These are phyloP conservation scores for Saguinus imperator DNA, from an alignment of 2,113 vertebrate genomes.

Conservation along the genomic window DNA sequence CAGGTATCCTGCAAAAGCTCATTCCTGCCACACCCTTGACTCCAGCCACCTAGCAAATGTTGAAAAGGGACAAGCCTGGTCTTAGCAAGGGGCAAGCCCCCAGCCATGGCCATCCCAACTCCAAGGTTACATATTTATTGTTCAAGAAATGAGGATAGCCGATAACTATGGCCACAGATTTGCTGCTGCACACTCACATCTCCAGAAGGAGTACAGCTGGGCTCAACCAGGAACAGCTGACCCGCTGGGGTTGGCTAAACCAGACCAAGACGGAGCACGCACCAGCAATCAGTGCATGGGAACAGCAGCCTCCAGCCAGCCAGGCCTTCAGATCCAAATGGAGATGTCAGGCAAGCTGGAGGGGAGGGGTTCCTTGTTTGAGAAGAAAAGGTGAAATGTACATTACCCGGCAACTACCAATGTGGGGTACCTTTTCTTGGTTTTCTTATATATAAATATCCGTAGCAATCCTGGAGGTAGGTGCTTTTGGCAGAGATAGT, in stretches of 20 bases:
- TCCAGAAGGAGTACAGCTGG: background rate
- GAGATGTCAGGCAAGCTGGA: background rate
- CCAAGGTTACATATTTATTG: accelerated
- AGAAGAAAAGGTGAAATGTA: background rate
- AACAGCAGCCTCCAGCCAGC: background rate
- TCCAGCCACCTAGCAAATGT: background rate
- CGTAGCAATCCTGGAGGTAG: background rate
- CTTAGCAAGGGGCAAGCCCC: background rate
- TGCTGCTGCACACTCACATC: background rate
- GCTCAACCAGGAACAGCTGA: background rate
- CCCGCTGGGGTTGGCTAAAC: background rate
- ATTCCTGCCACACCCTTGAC: background rate
- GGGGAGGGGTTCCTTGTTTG: background rate
- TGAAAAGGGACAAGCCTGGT: background rate
- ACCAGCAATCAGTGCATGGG: background rate
- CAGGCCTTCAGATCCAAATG: background rate
- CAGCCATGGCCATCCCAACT: background rate
- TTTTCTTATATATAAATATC: background rate
- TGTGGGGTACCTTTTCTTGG: background rate
- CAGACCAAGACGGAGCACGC: background rate
- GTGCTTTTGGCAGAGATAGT: background rate
- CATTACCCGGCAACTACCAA: background rate
- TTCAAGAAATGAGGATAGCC: background rate
- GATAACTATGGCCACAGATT: background rate
- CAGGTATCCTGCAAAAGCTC: background rate